Percentiles rank a stretch among this genome's conserved stretches.
phyloP scores from a whole-genome alignment of 2,888 invertebrate species.

The Lissocephala sabroskyi region DNA sequence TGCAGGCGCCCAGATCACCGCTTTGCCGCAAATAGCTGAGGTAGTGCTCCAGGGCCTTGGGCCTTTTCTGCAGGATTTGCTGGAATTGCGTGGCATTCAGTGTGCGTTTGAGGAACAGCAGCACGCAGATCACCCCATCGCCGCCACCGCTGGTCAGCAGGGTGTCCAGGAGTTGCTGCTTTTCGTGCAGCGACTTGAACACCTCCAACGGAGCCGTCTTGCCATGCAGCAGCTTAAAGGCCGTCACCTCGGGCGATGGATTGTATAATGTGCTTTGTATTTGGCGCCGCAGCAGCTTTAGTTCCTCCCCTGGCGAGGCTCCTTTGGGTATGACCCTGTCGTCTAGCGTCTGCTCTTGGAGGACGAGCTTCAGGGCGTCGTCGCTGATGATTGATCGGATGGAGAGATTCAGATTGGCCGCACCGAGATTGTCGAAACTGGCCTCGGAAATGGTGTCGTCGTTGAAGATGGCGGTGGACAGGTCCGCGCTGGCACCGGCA shows the following conservation, averaged over 20 bases:
- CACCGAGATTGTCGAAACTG: constrained; percentile 65
- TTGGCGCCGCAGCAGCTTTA: constrained; percentile 65
- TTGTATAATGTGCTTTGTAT: constrained; percentile 65
- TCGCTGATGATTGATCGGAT: constrained; percentile 68
- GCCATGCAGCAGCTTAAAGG: constrained; percentile 73
- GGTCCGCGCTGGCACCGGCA: background rate
- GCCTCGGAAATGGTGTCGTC: constrained; percentile 70
- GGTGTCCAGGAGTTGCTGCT: constrained; percentile 81
- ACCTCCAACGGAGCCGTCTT: constrained; percentile 74
- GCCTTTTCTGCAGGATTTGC: constrained; percentile 79
- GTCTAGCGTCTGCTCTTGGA: constrained; percentile 66
- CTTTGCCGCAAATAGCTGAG: constrained; percentile 82
- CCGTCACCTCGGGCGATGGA: constrained; percentile 62
- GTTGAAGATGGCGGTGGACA: constrained; percentile 48
- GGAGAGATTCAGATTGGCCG: constrained; percentile 62
- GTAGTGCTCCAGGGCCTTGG: constrained; percentile 82
- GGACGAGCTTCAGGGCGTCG: constrained; percentile 56
- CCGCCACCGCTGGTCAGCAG: constrained; percentile 83
- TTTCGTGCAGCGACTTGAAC: constrained; percentile 78
- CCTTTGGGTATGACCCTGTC: constrained; percentile 63
- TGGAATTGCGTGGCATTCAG: constrained; percentile 81
- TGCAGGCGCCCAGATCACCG: constrained; percentile 67
- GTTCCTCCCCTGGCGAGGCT: constrained; percentile 71
- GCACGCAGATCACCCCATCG: constrained; percentile 79
- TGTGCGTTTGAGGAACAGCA: constrained; percentile 83